phyloP scores from a whole-genome alignment of 2,888 invertebrate genomes.

The Pristionchus exspectatus region DNA sequence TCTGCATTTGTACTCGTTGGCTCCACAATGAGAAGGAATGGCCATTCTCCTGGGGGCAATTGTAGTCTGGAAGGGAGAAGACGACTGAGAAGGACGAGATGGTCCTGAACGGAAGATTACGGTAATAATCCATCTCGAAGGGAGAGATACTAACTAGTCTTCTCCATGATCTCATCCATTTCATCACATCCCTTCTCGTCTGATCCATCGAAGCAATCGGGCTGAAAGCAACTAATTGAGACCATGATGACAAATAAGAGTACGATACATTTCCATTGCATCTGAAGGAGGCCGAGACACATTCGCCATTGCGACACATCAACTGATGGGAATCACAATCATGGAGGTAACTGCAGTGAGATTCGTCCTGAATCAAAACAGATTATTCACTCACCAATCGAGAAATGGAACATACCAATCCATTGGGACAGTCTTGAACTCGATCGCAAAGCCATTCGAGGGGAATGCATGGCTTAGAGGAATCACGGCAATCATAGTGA shows the following conservation, averaged over 20 bases:
- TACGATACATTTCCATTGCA: conserved; percentile 61
- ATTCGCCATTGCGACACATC: conserved; percentile 64
- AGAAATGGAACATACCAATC: conserved; percentile 54
- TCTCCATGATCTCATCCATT: conserved; percentile 43
- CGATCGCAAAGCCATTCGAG: conserved; percentile 68
- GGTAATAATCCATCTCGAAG: background rate
- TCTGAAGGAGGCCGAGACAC: conserved; percentile 58
- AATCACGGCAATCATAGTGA: conserved; percentile 59
- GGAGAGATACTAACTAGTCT: conserved; percentile 34
- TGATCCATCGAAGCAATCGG: conserved; percentile 53
- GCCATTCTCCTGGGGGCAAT: background rate
- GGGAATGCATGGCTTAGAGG: conserved; percentile 62
- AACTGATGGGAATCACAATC: conserved; percentile 55
- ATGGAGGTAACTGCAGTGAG: conserved; percentile 62
- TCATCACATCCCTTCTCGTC: conserved; percentile 53
- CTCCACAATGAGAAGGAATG: background rate
- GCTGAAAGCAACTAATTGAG: background rate
- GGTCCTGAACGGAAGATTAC: background rate
- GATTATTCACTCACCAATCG: conserved; percentile 2
- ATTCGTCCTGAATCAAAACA: conserved; percentile 58
- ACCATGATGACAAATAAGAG: too few relatives aligned
- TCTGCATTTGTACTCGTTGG: conserved; percentile 52
- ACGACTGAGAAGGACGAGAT: background rate
- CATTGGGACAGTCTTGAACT: conserved; percentile 61
- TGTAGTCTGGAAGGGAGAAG: conserved; percentile 7